Conservation (phyloP, 2,797 vertebrate genomes). For the Anguilla megastoma region DNA sequence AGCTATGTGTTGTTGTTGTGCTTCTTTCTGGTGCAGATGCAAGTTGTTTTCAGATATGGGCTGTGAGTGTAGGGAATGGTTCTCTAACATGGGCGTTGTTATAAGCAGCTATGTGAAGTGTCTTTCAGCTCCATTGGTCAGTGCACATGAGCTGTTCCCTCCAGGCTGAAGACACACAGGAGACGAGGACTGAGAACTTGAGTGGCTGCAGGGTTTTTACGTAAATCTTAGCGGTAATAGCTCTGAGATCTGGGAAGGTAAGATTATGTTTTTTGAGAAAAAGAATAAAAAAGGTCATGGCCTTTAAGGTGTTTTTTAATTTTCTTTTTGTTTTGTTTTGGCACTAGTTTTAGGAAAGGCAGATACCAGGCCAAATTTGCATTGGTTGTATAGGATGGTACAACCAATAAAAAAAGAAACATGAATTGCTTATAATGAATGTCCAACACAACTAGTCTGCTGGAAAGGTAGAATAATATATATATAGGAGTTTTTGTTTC, state of each 20-base stretch:
- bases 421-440: neutral
- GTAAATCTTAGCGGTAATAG: neutral
- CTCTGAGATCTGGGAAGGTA: neutral
- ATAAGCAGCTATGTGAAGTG: neutral
- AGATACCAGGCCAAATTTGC: neutral
- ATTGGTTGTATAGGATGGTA: neutral
- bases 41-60: neutral
- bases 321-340: neutral
- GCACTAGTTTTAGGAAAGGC: neutral
- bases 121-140: slow-evolving; percentile 20
- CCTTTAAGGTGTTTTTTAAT: neutral
- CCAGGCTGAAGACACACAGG: neutral
- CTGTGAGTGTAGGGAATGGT: neutral
- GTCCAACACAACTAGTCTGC: neutral
- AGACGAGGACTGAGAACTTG: neutral
- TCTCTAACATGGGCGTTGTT: neutral
- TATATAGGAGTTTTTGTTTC: neutral
- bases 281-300: neutral
- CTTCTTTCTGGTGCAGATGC: neutral
- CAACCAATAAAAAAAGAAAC: neutral
- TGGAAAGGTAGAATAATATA: neutral
- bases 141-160: neutral
- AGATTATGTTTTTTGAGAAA: neutral
- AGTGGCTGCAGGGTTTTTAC: neutral
- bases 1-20: neutral